These are phyloP conservation scores for Pinctada fucata DNA, from an alignment of 2,888 invertebrate species.

Conservation along the genomic window DNA sequence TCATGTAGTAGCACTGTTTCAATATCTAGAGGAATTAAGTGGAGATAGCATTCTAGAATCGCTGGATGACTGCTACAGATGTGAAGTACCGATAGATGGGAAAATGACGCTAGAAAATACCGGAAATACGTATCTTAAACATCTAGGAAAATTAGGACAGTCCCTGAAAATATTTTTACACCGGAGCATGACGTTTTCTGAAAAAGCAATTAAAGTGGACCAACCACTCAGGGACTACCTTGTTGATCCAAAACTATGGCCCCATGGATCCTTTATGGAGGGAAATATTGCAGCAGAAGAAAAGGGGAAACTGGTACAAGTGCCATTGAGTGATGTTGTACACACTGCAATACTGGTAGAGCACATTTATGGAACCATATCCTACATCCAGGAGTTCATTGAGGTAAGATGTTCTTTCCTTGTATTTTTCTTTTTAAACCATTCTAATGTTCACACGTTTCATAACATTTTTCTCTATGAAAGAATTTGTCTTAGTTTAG, in stretches of 20 bases:
- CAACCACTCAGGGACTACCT: slow-evolving; percentile 43
- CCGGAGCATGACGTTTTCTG: slow-evolving; percentile 42
- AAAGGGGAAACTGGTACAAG: neutral
- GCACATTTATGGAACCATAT: slow-evolving; percentile 38
- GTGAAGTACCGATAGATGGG: slow-evolving; percentile 34
- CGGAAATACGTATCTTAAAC: slow-evolving; percentile 5
- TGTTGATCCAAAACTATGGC: slow-evolving; percentile 50
- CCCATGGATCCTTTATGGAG: slow-evolving; percentile 22
- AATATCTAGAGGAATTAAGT: slow-evolving; percentile 48
- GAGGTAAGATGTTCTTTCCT: slow-evolving; percentile 32
- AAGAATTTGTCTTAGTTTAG: too few species aligned
- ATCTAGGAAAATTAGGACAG: slow-evolving; percentile 35
- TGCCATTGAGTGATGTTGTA: slow-evolving; percentile 33
- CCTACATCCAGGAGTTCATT: slow-evolving; percentile 31
- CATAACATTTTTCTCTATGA: too few species aligned
- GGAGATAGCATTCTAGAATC: slow-evolving; percentile 47
- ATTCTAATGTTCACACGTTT: too few species aligned
- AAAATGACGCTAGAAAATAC: slow-evolving; percentile 28
- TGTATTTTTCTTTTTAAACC: neutral
- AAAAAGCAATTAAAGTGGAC: slow-evolving; percentile 30
- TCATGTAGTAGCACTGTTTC: slow-evolving; percentile 49
- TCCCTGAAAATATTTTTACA: slow-evolving; percentile 50
- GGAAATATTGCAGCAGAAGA: slow-evolving; percentile 27
- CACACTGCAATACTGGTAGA: slow-evolving; percentile 35
- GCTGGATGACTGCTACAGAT: slow-evolving; percentile 40